These are phyloP conservation scores for Euwallacea similis DNA, from an alignment of 1,140 invertebrate species.

Conservation along the genomic window DNA sequence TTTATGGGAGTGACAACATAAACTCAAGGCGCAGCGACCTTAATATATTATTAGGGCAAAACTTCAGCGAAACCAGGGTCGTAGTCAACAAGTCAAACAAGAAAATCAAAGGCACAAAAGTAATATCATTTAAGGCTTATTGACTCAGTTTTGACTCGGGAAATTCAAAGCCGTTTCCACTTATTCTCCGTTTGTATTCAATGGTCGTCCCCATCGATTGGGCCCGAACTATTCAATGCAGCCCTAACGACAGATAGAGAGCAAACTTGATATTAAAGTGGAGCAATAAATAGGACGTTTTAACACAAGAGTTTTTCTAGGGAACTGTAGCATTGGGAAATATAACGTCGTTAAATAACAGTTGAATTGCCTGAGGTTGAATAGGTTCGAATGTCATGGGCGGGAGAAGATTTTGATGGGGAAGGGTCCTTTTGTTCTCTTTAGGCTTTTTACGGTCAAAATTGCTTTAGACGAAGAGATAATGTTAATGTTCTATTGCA, in stretches of 20 bases:
- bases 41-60: no score
- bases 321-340: constrained; percentile 12
- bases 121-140: neutral
- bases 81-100: neutral
- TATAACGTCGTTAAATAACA: constrained; percentile 24
- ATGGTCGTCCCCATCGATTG: constrained; percentile 5
- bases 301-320: constrained; percentile 16
- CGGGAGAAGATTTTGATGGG: neutral
- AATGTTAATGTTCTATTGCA: no score
- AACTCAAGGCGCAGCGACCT: neutral
- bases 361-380: neutral
- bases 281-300: constrained; percentile 15
- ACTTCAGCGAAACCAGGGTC: neutral
- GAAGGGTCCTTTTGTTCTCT: neutral
- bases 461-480: neutral
- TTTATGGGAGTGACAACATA: neutral
- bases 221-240: constrained; percentile 17
- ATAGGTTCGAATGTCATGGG: neutral
- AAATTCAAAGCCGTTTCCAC: constrained; percentile 2
- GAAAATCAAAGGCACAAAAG: neutral
- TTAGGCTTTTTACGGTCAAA: neutral
- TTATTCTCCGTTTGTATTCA: constrained; percentile 15
- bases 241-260: constrained; percentile 23
- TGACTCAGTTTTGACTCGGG: constrained; percentile 2
- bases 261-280: constrained; percentile 24